phyloP scores from a whole-genome alignment of 2,888 invertebrate genomes.

The Eugnorisma glareosa region DNA sequence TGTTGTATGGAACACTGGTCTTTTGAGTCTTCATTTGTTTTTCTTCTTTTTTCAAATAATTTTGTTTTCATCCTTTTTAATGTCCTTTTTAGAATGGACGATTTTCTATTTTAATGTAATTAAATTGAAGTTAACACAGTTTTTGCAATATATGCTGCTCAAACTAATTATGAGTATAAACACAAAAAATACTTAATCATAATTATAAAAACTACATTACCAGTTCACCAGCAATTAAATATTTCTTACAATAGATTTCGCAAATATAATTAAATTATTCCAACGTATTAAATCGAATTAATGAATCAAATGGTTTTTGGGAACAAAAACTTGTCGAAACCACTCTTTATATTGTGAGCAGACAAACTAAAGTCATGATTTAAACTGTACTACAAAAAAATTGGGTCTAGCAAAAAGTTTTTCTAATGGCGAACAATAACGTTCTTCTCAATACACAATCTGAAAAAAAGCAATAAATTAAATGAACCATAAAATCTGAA shows the following conservation, averaged over 20 bases:
- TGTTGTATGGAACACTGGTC: background rate
- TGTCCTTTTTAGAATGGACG: no score
- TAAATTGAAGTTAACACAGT: background rate
- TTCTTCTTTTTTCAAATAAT: background rate
- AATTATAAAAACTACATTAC: conserved; percentile 18
- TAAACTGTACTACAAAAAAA: conserved; percentile 25
- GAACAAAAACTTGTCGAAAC: conserved; percentile 31
- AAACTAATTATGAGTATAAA: background rate
- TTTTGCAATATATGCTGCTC: conserved; percentile 2
- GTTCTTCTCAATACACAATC: conserved; percentile 43
- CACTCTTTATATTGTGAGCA: conserved; percentile 16
- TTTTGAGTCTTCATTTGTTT: background rate
- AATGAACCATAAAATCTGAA: conserved; percentile 64
- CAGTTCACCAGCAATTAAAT: conserved; percentile 19
- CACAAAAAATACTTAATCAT: conserved; percentile 3
- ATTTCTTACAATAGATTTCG: conserved; percentile 24
- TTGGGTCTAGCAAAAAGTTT: conserved; percentile 25
- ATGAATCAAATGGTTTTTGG: conserved; percentile 16
- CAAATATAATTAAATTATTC: conserved; percentile 22
- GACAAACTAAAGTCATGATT: conserved; percentile 3
- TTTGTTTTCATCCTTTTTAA: background rate
- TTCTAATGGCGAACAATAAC: conserved; percentile 50
- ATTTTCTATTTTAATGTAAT: background rate
- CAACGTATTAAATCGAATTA: background rate
- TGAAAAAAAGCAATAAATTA: conserved; percentile 59